Evolutionary conservation across 2,797 vertebrate species (phyloP).

Genomic region (Simalia tracyae): DNA sequence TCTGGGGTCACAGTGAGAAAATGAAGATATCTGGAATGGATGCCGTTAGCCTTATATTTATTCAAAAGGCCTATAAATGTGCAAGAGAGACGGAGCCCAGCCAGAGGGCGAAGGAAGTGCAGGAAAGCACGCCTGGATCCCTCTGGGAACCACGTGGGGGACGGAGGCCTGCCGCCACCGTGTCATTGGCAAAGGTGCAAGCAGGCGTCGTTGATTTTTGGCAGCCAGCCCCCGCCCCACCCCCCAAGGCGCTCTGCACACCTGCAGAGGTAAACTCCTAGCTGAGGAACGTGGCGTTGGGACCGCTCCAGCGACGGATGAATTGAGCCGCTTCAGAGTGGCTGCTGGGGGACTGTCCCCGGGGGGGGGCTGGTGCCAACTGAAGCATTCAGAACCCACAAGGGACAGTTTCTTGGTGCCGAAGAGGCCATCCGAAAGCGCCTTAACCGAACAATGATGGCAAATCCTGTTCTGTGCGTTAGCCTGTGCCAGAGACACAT

Average conservation of each 20-base stretch:
- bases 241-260: background rate
- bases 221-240: too few relatives aligned
- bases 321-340: rapidly evolving
- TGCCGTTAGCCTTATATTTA: too few relatives aligned
- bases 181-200: background rate
- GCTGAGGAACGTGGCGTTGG: background rate
- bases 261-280: background rate
- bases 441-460: background rate
- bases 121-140: background rate
- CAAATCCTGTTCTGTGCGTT: too few relatives aligned
- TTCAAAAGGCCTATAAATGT: background rate
- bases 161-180: background rate
- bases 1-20: too few relatives aligned
- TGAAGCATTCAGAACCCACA: background rate
- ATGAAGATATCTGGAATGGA: too few relatives aligned
- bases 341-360: background rate
- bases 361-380: background rate
- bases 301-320: rapidly evolving
- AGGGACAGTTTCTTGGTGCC: background rate
- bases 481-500: background rate
- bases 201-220: background rate
- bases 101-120: background rate
- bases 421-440: background rate
- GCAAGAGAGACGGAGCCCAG: too few relatives aligned
- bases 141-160: background rate